Conservation (phyloP, 2,888 invertebrate species). For the Drosophila quasianomalipes region DNA sequence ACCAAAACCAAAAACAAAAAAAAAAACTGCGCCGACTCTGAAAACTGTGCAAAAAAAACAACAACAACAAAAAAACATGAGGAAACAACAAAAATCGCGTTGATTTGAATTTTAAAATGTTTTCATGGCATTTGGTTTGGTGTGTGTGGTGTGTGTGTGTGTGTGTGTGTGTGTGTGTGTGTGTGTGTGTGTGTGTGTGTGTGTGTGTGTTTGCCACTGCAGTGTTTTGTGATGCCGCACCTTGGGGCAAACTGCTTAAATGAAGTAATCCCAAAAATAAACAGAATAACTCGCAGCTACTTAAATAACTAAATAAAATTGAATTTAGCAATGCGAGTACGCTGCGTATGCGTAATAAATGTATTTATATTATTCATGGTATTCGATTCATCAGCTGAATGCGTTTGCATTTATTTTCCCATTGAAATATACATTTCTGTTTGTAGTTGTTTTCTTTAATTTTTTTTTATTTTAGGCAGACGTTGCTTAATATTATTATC, state of each 20-base stretch:
- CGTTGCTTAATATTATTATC: neutral
- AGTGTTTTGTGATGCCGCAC: constrained; percentile 30
- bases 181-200: neutral
- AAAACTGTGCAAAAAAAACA: constrained; percentile 70
- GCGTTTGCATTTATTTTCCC: neutral
- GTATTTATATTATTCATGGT: neutral
- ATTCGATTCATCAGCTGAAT: neutral
- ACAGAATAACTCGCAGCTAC: neutral
- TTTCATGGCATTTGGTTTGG: constrained; percentile 72
- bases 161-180: constrained; percentile 1
- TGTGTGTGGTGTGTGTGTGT: no score
- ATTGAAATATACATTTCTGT: neutral
- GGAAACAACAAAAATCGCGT: constrained; percentile 78
- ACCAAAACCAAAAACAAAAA: constrained; percentile 19
- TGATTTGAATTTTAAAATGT: constrained; percentile 81
- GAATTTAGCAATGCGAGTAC: neutral
- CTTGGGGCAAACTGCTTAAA: constrained; percentile 28
- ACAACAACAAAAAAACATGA: constrained; percentile 69
- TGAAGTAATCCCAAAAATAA: neutral
- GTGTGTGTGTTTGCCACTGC: constrained; percentile 22
- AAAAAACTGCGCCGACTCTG: constrained; percentile 44
- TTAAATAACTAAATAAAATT: neutral
- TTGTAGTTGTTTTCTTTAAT: neutral
- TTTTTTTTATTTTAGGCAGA: neutral
- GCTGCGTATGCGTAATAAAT: constrained; percentile 30